phyloP scores from a whole-genome alignment of 2,113 vertebrate genomes.

The Oreotrochilus melanogaster region DNA sequence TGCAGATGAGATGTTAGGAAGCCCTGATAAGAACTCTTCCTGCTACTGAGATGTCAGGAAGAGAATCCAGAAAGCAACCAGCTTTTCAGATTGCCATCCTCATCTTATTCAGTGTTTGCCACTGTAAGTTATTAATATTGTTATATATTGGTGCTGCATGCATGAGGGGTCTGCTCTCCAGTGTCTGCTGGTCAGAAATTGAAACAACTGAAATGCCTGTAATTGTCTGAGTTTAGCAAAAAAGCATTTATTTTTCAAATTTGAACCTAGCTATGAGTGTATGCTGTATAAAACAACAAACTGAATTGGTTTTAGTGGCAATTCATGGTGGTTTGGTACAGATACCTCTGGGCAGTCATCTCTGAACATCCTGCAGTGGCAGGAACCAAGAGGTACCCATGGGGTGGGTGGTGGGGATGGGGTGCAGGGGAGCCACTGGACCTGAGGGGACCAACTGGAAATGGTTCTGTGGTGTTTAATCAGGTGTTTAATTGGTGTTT shows the following conservation, averaged over 20 bases:
- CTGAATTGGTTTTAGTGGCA: not conserved
- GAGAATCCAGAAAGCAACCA: not conserved
- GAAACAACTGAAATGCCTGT: not conserved
- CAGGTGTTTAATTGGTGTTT: not conserved
- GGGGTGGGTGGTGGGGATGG: fast-evolving
- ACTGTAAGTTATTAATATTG: not conserved
- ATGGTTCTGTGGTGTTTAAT: not conserved
- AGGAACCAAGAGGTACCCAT: not conserved
- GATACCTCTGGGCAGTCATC: not conserved
- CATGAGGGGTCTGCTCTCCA: not conserved
- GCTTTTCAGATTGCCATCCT: not conserved
- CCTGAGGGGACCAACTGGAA: fast-evolving
- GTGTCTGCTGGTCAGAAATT: not conserved
- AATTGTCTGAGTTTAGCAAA: not conserved
- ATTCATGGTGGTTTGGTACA: fast-evolving
- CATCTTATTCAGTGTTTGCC: not conserved
- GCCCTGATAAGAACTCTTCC: not conserved
- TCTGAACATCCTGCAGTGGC: not conserved
- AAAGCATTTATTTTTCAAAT: not conserved
- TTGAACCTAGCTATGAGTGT: not conserved
- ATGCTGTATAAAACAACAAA: not conserved
- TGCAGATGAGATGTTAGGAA: not conserved
- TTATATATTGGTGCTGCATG: not conserved
- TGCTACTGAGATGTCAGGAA: fast-evolving
- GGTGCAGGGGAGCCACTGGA: not conserved